A percentile compares a stretch with the other conserved stretches of the same genome.
Conservation (phyloP, 2,888 invertebrate species). For the Anorthoa munda region DNA sequence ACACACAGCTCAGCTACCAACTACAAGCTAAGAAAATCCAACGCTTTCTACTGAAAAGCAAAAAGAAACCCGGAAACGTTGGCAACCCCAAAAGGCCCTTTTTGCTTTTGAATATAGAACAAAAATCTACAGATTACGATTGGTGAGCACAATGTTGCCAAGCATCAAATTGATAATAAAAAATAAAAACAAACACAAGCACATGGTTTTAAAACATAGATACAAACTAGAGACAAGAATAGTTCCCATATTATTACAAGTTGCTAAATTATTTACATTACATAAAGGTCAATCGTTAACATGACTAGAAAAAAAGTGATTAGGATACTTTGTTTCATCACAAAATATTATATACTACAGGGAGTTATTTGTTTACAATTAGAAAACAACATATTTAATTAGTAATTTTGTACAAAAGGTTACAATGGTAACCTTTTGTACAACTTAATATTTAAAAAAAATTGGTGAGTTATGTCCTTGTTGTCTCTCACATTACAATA, state of each 20-base stretch:
- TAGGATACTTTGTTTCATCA: too few relatives aligned
- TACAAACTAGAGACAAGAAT: constrained; percentile 63
- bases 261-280: constrained; percentile 3
- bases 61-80: constrained; percentile 77
- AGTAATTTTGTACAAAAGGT: not conserved
- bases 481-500: too few relatives aligned
- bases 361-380: too few relatives aligned
- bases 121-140: constrained; percentile 73
- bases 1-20: constrained; percentile 85
- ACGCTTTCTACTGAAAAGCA: constrained; percentile 86
- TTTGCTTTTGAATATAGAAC: constrained; percentile 80
- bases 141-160: constrained; percentile 91
- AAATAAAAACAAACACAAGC: constrained; percentile 88
- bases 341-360: too few relatives aligned
- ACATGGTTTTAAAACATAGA: constrained; percentile 80
- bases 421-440: too few relatives aligned
- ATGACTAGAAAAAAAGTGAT: not conserved
- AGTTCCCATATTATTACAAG: constrained; percentile 67
- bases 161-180: constrained; percentile 91
- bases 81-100: constrained; percentile 77
- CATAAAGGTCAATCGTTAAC: not conserved
- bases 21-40: constrained; percentile 84
- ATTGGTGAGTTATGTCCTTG: too few relatives aligned
- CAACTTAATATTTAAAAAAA: too few relatives aligned
- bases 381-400: too few relatives aligned